These are phyloP conservation scores for Otus scops DNA, from an alignment of 2,797 vertebrate species.

Conservation along the genomic window DNA sequence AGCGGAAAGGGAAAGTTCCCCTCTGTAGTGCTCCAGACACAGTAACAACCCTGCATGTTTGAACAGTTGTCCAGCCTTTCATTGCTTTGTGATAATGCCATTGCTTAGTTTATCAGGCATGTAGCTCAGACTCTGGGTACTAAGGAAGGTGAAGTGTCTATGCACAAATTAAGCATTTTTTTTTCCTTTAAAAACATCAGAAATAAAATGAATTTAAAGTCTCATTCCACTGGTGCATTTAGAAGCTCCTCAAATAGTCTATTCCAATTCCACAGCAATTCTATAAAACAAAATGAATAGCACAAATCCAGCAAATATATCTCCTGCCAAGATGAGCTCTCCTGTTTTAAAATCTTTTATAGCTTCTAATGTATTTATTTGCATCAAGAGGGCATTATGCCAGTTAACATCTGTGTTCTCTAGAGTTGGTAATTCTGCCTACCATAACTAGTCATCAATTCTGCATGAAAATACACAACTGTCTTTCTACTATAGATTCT, in stretches of 20 bases:
- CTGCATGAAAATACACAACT: constrained; percentile 60
- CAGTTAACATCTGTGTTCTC: constrained; percentile 69
- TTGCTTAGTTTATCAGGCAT: background rate
- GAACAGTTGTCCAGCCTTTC: background rate
- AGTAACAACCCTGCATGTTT: background rate
- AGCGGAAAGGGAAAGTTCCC: background rate
- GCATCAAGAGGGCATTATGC: constrained; percentile 65
- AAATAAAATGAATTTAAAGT: constrained; percentile 37
- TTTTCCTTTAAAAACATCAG: background rate
- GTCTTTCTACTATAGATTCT: constrained; percentile 32
- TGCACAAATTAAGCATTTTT: background rate
- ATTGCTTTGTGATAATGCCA: background rate
- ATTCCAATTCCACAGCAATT: constrained; percentile 51
- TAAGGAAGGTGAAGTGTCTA: background rate
- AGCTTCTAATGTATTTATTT: constrained; percentile 68
- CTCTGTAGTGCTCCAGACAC: background rate
- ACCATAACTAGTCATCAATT: constrained; percentile 64
- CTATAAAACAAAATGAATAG: constrained; percentile 66
- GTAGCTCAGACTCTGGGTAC: background rate
- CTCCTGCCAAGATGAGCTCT: constrained; percentile 62
- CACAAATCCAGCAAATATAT: constrained; percentile 60
- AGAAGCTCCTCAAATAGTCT: constrained; percentile 47
- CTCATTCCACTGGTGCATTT: constrained; percentile 40
- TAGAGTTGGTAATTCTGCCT: constrained; percentile 67
- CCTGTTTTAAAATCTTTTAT: constrained; percentile 68